These are phyloP conservation scores for Mastomys natalensis DNA, from an alignment of 2,113 vertebrate genomes.

Conservation along the genomic window DNA sequence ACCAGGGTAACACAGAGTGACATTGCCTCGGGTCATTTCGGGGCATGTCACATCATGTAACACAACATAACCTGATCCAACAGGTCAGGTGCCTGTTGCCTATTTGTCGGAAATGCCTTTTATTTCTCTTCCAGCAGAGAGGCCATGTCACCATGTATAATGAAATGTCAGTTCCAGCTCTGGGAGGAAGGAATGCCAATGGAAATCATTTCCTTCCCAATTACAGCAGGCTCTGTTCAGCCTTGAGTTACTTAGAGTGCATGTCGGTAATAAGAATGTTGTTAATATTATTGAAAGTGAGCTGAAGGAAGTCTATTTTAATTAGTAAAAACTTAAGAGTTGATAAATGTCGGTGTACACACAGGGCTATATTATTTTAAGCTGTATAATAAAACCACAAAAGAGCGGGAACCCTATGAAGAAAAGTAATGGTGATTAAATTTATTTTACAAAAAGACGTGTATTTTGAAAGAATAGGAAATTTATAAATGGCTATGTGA, in stretches of 20 bases:
- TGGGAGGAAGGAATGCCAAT: slow-evolving; percentile 65
- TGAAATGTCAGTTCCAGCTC: slow-evolving; percentile 59
- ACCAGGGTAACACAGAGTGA: slow-evolving; percentile 84
- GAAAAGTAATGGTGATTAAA: background rate
- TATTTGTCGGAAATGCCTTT: slow-evolving; percentile 78
- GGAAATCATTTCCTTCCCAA: slow-evolving; percentile 71
- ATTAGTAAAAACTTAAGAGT: slow-evolving; percentile 72
- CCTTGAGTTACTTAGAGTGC: slow-evolving; percentile 20
- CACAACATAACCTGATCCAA: slow-evolving; percentile 84
- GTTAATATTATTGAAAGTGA: slow-evolving; percentile 63
- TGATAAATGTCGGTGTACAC: slow-evolving; percentile 9
- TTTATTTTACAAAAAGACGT: slow-evolving; percentile 40
- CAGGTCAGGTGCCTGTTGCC: slow-evolving; percentile 86
- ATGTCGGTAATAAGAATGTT: slow-evolving; percentile 53
- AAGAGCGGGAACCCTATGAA: background rate
- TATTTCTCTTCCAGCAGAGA: slow-evolving; percentile 76
- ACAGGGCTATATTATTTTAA: background rate
- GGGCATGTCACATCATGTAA: slow-evolving; percentile 85
- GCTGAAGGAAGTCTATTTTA: slow-evolving; percentile 63
- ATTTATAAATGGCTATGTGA: background rate
- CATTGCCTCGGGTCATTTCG: slow-evolving; percentile 86
- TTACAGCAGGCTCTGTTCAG: slow-evolving; percentile 66
- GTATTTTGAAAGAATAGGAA: background rate
- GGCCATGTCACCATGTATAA: slow-evolving; percentile 66
- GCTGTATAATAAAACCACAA: background rate